These are phyloP conservation scores for Crotalus horridus DNA, from an alignment of 2,113 vertebrate genomes.

Conservation along the genomic window DNA sequence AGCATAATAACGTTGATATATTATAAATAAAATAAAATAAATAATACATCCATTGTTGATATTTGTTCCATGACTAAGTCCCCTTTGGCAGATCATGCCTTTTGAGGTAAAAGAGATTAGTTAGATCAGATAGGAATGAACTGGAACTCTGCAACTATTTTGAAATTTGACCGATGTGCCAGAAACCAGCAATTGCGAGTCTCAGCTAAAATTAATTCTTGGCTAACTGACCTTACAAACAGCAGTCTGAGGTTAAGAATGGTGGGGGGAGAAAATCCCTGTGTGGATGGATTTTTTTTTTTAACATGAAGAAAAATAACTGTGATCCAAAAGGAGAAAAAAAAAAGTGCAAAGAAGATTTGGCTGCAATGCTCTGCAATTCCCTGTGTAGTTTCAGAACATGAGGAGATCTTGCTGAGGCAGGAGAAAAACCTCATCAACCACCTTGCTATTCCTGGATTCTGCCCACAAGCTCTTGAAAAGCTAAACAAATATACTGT, in stretches of 20 bases:
- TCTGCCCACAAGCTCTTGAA: not conserved
- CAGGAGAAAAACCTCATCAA: slow-evolving; percentile 20
- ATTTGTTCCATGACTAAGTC: not conserved
- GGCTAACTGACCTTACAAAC: not conserved
- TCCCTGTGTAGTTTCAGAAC: not conserved
- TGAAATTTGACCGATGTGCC: not conserved
- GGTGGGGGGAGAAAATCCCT: not conserved
- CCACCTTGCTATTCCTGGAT: slow-evolving; percentile 19
- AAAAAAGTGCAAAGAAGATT: not conserved
- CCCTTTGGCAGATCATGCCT: not conserved
- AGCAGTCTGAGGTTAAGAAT: not conserved
- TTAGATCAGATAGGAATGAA: not conserved
- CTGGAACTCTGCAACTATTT: not conserved
- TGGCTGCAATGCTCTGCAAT: not conserved
- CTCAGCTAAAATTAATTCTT: not conserved
- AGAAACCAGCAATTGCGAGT: not conserved
- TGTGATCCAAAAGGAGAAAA: not conserved
- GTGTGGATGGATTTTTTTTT: not conserved
- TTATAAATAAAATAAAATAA: not conserved
- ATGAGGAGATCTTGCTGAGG: not conserved
- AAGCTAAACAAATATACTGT: slow-evolving; percentile 22
- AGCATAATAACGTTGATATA: not conserved
- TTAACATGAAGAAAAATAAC: not conserved
- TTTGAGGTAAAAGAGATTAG: not conserved
- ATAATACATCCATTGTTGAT: not conserved